Percentiles rank a stretch among this genome's conserved stretches.
These are phyloP conservation scores for Xerus inauris DNA, from an alignment of 2,113 vertebrate genomes.

Conservation along the genomic window DNA sequence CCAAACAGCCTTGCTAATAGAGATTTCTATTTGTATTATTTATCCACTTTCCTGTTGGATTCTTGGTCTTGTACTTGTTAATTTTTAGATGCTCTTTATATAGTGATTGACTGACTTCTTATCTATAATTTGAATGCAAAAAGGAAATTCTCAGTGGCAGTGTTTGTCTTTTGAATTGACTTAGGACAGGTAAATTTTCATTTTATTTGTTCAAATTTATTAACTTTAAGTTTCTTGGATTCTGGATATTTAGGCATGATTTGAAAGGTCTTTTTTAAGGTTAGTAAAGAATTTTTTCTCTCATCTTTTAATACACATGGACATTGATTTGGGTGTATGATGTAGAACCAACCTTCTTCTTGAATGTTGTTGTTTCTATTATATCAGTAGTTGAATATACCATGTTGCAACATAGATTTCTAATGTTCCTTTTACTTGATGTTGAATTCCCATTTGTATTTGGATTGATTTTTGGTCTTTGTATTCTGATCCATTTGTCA, in stretches of 20 bases:
- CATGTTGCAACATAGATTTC: background rate
- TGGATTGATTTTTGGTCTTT: background rate
- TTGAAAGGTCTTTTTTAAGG: background rate
- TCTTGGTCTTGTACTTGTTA: background rate
- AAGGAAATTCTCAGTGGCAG: background rate
- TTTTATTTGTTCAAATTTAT: background rate
- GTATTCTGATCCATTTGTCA: background rate
- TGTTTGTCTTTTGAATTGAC: conserved; percentile 4
- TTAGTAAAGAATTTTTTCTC: background rate
- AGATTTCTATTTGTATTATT: background rate
- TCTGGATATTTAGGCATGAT: background rate
- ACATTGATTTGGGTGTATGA: background rate
- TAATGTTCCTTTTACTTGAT: background rate
- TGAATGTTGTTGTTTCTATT: background rate
- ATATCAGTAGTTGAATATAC: background rate
- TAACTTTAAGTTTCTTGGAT: background rate
- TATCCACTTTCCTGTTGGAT: background rate
- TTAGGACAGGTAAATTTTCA: background rate
- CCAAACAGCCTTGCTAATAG: background rate
- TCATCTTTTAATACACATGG: background rate
- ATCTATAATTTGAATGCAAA: background rate
- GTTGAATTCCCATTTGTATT: background rate
- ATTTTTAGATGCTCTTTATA: conserved; percentile 1
- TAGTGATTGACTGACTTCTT: background rate
- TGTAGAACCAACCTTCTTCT: background rate